Conservation (phyloP, 2,888 invertebrate genomes). For the Tridacna crocea region DNA sequence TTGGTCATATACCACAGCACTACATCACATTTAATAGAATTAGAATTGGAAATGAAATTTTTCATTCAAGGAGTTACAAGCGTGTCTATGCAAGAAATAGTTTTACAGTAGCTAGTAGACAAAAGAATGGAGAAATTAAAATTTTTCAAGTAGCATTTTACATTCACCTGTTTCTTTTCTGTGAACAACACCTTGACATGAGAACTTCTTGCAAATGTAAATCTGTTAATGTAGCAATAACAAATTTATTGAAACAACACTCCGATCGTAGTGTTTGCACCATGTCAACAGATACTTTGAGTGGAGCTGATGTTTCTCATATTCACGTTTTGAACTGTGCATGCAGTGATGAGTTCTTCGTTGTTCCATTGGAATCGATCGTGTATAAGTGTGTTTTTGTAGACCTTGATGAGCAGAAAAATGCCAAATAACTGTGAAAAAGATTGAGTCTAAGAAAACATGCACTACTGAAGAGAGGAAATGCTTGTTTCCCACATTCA, state of each 20-base stretch:
- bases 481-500: neutral
- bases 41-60: conserved; percentile 23
- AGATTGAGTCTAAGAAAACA: neutral
- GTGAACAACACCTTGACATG: neutral
- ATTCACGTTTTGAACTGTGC: neutral
- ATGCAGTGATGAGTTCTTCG: neutral
- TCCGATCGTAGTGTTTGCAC: neutral
- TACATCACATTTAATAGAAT: conserved; percentile 22
- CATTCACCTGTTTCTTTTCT: neutral
- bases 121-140: neutral
- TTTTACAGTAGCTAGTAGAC: conserved; percentile 9
- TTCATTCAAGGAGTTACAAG: conserved; percentile 20
- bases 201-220: neutral
- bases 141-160: conserved; percentile 1
- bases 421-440: conserved; percentile 25
- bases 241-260: neutral
- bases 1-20: conserved; percentile 10
- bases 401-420: neutral
- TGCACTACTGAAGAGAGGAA: neutral
- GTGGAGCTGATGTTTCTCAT: neutral
- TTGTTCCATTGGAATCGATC: neutral
- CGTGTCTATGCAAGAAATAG: conserved; percentile 14
- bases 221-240: neutral
- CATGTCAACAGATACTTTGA: neutral
- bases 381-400: conserved; percentile 10